Evolutionary conservation across 2,888 invertebrate species (phyloP), one percentile per base, ranked within the genome.

Genomic region (Drosophila anomalipes): DNA sequence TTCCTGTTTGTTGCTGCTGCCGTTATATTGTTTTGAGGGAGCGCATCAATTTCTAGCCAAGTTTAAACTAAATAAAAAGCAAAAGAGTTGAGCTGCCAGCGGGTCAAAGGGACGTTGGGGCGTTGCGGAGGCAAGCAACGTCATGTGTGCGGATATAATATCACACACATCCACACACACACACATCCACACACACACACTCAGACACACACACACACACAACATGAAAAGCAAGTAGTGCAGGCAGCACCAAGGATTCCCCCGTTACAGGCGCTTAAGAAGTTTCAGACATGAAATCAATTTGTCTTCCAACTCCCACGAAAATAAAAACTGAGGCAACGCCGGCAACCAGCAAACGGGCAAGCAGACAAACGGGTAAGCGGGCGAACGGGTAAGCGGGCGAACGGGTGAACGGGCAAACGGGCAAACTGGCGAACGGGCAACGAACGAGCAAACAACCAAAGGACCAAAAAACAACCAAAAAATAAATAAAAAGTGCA

Each of bases 261-360:
- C 89, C 63, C 83, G 85, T 72, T 86, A 81, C 83, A 76, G 71
- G 80, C 88, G 87, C 88, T 87, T 87, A 89, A 87, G 88, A 87
- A 87, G 89, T 89, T 84, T 84, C 86, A 85, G 87, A 83, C 91
- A 91, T 90, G 91, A 90, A 91, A 90, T 90, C 90, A 90, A 91
- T 90, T 91, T 91, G 90, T 90, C 89, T 91, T 85, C 85, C 86
- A 80, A 88, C 85, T 86, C 83, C 88, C 86, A 85, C 89, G 89
- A 86, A 86, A 77, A 86, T 71, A 78, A 84, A 79, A 85, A 75
- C 74, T 41, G 72, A 86, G 70, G 57, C 74, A 76, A 70, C 64
- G 56, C 64, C 58, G 57, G 52, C 49, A 51, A 49, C 61, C 37
- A 56, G 33, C 35, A 64, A 65, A 49, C 30, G 30, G 52, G 52